A percentile compares a stretch with the other conserved stretches of the same genome.
phyloP scores from a whole-genome alignment of 2,888 invertebrate species.

The Lathronympha strigana region DNA sequence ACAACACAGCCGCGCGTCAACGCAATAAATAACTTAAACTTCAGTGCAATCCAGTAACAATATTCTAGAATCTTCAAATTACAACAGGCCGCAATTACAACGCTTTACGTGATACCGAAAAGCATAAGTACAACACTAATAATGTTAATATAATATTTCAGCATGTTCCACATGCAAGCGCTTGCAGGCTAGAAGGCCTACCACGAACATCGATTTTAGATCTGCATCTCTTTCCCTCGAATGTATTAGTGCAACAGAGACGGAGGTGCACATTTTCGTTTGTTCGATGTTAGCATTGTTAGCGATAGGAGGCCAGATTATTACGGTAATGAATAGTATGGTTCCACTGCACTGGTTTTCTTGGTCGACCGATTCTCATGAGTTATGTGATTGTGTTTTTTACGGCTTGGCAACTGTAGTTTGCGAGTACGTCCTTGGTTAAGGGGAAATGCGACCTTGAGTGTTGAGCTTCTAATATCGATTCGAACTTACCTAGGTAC shows the following conservation, averaged over 20 bases:
- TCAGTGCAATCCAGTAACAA: neutral
- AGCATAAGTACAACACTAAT: neutral
- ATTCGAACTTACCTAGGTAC: no score
- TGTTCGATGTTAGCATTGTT: no score
- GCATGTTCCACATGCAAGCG: conserved; percentile 8
- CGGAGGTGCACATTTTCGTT: no score
- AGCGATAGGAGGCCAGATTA: conserved; percentile 7
- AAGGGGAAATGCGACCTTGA: neutral
- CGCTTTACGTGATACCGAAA: neutral
- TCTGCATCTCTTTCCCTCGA: neutral
- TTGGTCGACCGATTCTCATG: conserved; percentile 36
- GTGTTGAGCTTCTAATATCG: neutral
- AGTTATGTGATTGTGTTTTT: conserved; percentile 33
- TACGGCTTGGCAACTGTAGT: conserved; percentile 8
- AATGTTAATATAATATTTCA: conserved; percentile 21
- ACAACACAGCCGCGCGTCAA: neutral
- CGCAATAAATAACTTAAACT: neutral
- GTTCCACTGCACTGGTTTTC: conserved; percentile 39
- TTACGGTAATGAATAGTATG: conserved; percentile 38
- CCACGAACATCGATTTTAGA: neutral
- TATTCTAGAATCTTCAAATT: conserved; percentile 8
- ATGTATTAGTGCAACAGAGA: neutral
- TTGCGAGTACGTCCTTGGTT: neutral
- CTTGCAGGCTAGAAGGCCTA: neutral
- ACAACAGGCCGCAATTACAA: conserved; percentile 1